These are phyloP conservation scores for Rhingia campestris DNA, from an alignment of 2,888 invertebrate genomes.

Conservation along the genomic window DNA sequence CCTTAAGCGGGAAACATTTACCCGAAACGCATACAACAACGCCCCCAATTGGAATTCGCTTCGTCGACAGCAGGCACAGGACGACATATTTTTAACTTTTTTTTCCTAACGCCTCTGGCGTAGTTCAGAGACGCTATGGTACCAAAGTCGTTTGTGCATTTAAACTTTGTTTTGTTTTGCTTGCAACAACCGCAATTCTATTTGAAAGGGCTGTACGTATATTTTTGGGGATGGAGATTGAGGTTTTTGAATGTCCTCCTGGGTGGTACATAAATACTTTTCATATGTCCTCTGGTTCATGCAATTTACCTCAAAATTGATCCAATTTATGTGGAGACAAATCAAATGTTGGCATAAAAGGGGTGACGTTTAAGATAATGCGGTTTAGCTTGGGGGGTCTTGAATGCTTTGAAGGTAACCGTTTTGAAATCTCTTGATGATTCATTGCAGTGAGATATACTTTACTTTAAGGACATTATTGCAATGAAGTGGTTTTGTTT, in stretches of 20 bases:
- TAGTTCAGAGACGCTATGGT: slow-evolving; percentile 2
- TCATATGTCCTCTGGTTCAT: not conserved
- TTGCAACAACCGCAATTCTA: slow-evolving; percentile 19
- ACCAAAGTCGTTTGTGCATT: slow-evolving; percentile 19
- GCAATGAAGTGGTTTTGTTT: too few species aligned
- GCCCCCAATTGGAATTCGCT: slow-evolving; percentile 11
- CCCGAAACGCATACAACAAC: slow-evolving; percentile 12
- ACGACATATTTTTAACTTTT: not conserved
- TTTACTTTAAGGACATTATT: too few species aligned
- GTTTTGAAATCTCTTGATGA: too few species aligned
- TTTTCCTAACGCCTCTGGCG: slow-evolving; percentile 11
- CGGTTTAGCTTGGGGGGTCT: too few species aligned
- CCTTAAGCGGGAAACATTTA: slow-evolving; percentile 15
- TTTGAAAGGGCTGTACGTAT: not conserved
- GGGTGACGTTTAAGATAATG: not conserved
- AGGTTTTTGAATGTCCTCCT: not conserved
- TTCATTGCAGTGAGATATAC: too few species aligned
- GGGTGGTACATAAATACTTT: slow-evolving; percentile 1
- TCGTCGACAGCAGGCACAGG: too few species aligned
- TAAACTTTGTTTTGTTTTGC: slow-evolving; percentile 10
- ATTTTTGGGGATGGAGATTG: slow-evolving; percentile 4
- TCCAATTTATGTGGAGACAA: not conserved
- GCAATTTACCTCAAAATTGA: slow-evolving; percentile 2
- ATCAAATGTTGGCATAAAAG: not conserved
- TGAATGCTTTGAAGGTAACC: too few species aligned